Evolutionary conservation across 2,113 vertebrate species (phyloP), one percentile per base, ranked within the genome.

Genomic region (Gobiocypris rarus): DNA sequence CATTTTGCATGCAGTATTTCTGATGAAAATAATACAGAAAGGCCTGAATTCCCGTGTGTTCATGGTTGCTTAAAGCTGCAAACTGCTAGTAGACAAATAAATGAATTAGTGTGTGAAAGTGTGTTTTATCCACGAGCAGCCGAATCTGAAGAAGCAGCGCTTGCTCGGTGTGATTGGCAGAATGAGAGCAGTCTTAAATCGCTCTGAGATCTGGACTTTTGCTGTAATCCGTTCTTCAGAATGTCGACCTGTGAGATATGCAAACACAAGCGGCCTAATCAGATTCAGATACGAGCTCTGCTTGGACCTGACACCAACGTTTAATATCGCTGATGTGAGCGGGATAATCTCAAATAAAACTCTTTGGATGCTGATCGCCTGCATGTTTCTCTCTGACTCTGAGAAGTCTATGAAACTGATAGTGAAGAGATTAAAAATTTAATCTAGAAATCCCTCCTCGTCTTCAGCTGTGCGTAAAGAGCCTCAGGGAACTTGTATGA

Each of bases 201-300:
- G 67, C 48, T 77, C 26, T 82, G 63, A 82, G 54, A 83, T 54
- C 71, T 17, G 26, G 58, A 71, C 54, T 41, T 43, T 63, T 59
- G 43, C 19, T n/a, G 28, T 85, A 84, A 83, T 84, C 74, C 82
- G 70, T 59, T 75, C 63, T 85, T 56, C 58, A 34, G 59, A 52
- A 28, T 19, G 15, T 28, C 17, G 78, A 82, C 61, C 54, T 81
- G 38, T 79, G 76, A 84, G 86, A 84, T 81, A 52, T 43, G 69
- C 63, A 69, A 24, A 65, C 50, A 28, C 63, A 34, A n/a, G 31
- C 31, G 4, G 56, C 58, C 38, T 78, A 61, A 79, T 79, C 76
- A 61, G n/a, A 79, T 45, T 1, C 14, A 19, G 76, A 79, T 79
- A 61, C 13, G 56, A 79, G 76, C 74, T 19, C 26, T 7, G 74